Base-by-base conservation (phyloP, 2,888 invertebrate species). In the Parelbella ahira region DNA sequence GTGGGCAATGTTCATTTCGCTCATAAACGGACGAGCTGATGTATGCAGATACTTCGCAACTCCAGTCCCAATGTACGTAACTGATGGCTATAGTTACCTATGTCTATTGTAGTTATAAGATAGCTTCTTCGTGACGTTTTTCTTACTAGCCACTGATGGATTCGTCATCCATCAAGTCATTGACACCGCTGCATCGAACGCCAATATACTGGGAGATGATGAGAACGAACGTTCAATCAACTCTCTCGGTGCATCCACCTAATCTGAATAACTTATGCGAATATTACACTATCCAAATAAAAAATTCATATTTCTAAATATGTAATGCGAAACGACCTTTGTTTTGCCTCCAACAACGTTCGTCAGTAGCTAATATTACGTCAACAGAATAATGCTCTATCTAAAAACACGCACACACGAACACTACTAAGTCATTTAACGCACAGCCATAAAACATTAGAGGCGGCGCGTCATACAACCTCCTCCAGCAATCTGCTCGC, bases 111-210 rank as follows among this genome's bases (percentile, higher is more conserved):
- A n/a, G n/a, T n/a, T n/a, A n/a, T n/a, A 41, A 13, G 20, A 27
- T 34, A 11, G 13, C 18, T 20, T 32, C 33, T 13, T 37, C 10
- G 5, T 13, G 13, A 41, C 24, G 42, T 32, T 37, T 47, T 38
- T 33, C 47, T 46, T 45, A 42, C 37, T 37, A 37, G 23, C 37
- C 37, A 24, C 41, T 45, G 49, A 48, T 45, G 48, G 67, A 80
- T 80, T 81, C 79, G 80, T 80, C 80, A 78, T 79, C 76, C 68
- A 65, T 74, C 73, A 74, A 77, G 84, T 84, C 84, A 83, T 76
- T 83, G 84, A 83, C 82, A 82, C 71, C 61, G 62, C 64, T 82
- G 80, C 81, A 82, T 60, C 60, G 59, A 57, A 60, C 60, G 72
- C 63, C 67, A 62, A 70, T 69, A 71, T 75, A 81, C 80, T 72